Conservation (phyloP, 1,140 invertebrate genomes). For the Drosophila bocqueti region DNA sequence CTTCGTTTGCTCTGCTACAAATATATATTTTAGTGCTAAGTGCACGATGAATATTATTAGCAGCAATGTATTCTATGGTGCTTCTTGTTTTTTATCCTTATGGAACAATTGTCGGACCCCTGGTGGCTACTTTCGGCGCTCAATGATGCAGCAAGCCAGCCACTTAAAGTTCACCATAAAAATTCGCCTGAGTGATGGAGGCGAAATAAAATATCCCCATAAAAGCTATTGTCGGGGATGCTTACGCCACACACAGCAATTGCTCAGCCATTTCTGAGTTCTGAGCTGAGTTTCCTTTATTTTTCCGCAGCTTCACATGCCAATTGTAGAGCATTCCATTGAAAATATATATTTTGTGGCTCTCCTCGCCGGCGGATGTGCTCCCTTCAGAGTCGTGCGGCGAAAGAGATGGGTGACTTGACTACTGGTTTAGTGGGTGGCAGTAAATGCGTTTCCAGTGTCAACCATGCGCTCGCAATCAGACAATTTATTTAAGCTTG, state of each 20-base stretch:
- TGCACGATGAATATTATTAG: slow-evolving; percentile 17
- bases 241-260: slow-evolving; percentile 22
- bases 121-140: slow-evolving; percentile 6
- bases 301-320: slow-evolving; percentile 5
- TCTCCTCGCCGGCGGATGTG: background rate
- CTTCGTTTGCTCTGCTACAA: slow-evolving; percentile 1
- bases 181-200: slow-evolving; percentile 50
- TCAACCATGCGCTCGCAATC: slow-evolving; percentile 54
- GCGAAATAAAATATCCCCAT: slow-evolving; percentile 47
- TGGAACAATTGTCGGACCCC: slow-evolving; percentile 6
- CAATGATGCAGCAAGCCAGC: slow-evolving; percentile 52
- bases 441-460: slow-evolving; percentile 73
- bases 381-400: background rate
- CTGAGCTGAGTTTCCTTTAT: background rate
- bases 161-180: slow-evolving; percentile 67
- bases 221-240: slow-evolving; percentile 23
- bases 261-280: slow-evolving; percentile 17
- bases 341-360: slow-evolving; percentile 23
- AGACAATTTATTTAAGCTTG: slow-evolving; percentile 71
- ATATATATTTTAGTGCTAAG: slow-evolving; percentile 17
- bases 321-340: slow-evolving; percentile 4
- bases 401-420: background rate
- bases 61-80: slow-evolving; percentile 14
- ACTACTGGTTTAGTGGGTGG: slow-evolving; percentile 1
- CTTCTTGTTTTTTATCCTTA: slow-evolving; percentile 10